These are phyloP conservation scores for Leptopterna dolabrata DNA, from an alignment of 2,888 invertebrate species.

Conservation along the genomic window DNA sequence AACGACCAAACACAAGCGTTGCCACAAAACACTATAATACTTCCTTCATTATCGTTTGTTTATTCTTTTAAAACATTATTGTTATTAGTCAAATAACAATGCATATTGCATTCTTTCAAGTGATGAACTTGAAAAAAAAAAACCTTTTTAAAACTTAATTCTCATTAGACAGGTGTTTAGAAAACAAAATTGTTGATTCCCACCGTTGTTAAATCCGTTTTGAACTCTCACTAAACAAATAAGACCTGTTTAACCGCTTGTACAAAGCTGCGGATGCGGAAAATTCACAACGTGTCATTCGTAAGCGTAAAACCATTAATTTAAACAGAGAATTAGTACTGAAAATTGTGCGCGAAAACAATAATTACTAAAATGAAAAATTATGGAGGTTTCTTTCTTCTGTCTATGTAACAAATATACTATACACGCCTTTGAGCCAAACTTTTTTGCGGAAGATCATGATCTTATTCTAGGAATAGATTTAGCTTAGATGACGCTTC, in stretches of 20 bases:
- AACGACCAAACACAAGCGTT: slow-evolving; percentile 34
- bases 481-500: slow-evolving; percentile 51
- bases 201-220: background rate
- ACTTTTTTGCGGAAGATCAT: slow-evolving; percentile 58
- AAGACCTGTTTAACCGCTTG: background rate
- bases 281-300: background rate
- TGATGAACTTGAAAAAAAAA: background rate
- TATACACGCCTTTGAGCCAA: slow-evolving; percentile 59
- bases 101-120: background rate
- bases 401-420: slow-evolving; percentile 52
- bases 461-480: slow-evolving; percentile 57
- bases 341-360: background rate
- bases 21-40: background rate
- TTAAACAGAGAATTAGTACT: background rate
- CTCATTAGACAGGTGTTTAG: background rate
- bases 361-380: background rate
- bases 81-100: slow-evolving; percentile 13
- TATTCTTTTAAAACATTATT: background rate
- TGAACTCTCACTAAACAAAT: background rate
- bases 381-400: slow-evolving; percentile 48
- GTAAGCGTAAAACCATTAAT: background rate
- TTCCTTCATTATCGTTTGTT: background rate
- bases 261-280: background rate
- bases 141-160: background rate
- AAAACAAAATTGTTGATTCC: background rate